Percentiles rank a stretch among this genome's conserved stretches.
phyloP scores from a whole-genome alignment of 2,797 vertebrate species.

The Cyprinodon diabolis region DNA sequence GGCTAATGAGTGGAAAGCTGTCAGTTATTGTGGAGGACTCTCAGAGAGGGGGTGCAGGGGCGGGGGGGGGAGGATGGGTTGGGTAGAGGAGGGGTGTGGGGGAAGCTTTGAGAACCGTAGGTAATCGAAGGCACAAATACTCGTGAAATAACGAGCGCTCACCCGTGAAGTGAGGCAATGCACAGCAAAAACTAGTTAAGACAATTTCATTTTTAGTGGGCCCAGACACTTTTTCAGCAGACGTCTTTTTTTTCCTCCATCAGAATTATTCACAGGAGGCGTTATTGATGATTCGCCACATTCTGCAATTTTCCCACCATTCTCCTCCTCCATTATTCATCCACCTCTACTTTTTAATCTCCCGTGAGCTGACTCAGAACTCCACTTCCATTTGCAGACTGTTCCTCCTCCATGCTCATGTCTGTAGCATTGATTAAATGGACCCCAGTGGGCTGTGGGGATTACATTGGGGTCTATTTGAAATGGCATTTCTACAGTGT shows the following conservation, averaged over 20 bases:
- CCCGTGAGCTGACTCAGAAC: conserved; percentile 85
- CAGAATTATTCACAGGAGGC: conserved; percentile 77
- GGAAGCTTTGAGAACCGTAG: conserved; percentile 44
- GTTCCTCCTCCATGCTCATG: conserved; percentile 78
- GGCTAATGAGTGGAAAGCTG: conserved; percentile 65
- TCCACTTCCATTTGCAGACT: conserved; percentile 81
- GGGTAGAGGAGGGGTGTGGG: conserved; percentile 18
- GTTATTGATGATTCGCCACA: conserved; percentile 84
- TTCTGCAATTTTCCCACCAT: conserved; percentile 80
- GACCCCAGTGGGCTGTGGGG: conserved; percentile 77
- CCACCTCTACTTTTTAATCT: conserved; percentile 84
- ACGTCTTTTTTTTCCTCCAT: conserved; percentile 69
- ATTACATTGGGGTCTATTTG: conserved; percentile 82
- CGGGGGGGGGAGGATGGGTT: conserved; percentile 7
- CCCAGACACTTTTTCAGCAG: conserved; percentile 66
- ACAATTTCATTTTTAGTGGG: conserved; percentile 68
- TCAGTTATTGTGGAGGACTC: conserved; percentile 53
- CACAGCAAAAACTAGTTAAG: conserved; percentile 71
- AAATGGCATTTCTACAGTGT: conserved; percentile 76
- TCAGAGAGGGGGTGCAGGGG: conserved; percentile 21
- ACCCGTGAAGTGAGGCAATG: conserved; percentile 57
- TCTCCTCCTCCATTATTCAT: conserved; percentile 85
- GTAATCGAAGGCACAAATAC: conserved; percentile 44
- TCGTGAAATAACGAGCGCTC: conserved; percentile 60
- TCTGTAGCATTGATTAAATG: conserved; percentile 84